Base-by-base conservation (phyloP, 2,888 invertebrate genomes). In the Drosophila birchii region DNA sequence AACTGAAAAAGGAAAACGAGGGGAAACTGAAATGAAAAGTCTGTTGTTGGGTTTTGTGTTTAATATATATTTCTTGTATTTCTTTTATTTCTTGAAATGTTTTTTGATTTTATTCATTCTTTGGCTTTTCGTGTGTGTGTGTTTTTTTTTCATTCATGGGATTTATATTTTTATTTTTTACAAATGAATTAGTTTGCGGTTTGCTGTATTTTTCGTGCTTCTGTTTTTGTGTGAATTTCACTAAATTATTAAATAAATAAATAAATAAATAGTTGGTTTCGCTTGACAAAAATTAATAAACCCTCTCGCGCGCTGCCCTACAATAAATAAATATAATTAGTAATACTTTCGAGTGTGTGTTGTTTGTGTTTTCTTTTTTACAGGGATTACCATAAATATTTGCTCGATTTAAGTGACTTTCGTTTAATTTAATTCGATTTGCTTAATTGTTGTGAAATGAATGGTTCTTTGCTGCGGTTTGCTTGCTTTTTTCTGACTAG, bases 71-170 rank as follows among this genome's bases (percentile, higher is more conserved):
- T 29, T 29, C 29, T 29, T 44, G 44, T 57, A 23, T 56, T 59
- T 47, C 26, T 66, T 59, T 58, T 45, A 39, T 60, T 61, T 69
- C 44, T 68, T 75, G 62, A 53, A 75, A 74, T 74, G 62, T 71
- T 85, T 85, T 85, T 79, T 78, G 63, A 83, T 75, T 78, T 80
- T 74, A 85, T 84, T 79, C 51, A 16, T 75, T 89, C 88, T 88
- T 89, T 88, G 86, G 86, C 83, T 85, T 87, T 80, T 75, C 49
- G 56, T 26, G 26, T 67, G 56, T 67, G 56, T 67, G 75, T 81
- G 78, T 77, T 51, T 58, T 45, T 58, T 60, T 60, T 54, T 64
- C 44, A 61, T 63, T 62, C 51, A 47, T 29, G 29, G 47, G 47
- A 69, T 61, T 61, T 29, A 16, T 26, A 26, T 26, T n/a, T 43